A percentile compares a stretch with the other conserved stretches of the same genome.
These are phyloP conservation scores for Pseudococcus jackbeardsleyi DNA, from an alignment of 2,888 invertebrate species.

Conservation along the genomic window DNA sequence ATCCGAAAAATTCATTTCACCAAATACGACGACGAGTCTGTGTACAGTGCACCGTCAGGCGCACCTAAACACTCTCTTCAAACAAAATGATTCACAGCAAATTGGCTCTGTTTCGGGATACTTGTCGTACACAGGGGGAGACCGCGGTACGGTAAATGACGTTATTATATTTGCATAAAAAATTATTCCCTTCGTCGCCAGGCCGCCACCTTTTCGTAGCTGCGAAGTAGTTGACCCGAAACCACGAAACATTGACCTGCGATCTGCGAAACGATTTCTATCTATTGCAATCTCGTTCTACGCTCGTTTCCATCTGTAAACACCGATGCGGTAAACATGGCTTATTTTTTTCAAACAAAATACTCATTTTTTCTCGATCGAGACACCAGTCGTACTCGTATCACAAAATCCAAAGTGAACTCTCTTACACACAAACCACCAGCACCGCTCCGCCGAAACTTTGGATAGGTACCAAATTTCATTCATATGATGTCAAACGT, in stretches of 20 bases:
- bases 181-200: background rate
- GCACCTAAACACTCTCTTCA: background rate
- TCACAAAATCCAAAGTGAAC: background rate
- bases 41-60: background rate
- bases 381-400: background rate
- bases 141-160: background rate
- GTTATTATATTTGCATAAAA: slow-evolving; percentile 38
- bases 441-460: background rate
- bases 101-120: background rate
- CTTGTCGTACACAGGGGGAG: background rate
- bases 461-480: slow-evolving; percentile 31
- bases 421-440: background rate
- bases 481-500: slow-evolving; percentile 37
- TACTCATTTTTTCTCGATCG: background rate
- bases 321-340: background rate
- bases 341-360: background rate
- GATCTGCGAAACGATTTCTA: slow-evolving; percentile 38
- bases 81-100: slow-evolving; percentile 1
- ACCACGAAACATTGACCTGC: slow-evolving; percentile 42
- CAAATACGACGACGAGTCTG: background rate
- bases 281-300: slow-evolving; percentile 5
- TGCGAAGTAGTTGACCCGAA: slow-evolving; percentile 28
- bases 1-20: background rate
- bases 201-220: background rate
- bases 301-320: background rate